Evolutionary conservation across 2,113 vertebrate species (phyloP).

Genomic region (Labeo rohita): DNA sequence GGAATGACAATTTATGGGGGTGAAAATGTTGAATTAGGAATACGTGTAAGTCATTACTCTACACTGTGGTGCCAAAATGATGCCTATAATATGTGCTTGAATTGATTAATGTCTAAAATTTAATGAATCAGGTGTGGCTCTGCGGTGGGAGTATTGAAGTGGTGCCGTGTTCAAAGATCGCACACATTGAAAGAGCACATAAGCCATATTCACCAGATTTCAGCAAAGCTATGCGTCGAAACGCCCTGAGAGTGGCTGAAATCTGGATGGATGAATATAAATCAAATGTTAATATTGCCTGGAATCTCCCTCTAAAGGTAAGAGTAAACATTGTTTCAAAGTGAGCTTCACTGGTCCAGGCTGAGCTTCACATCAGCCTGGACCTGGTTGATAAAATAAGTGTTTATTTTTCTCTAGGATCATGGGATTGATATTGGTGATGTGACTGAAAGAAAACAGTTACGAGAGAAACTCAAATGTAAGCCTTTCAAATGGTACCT

Average conservation of each 20-base stretch:
- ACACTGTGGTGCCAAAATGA: neutral
- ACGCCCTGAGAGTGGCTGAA: conserved; percentile 59
- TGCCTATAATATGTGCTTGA: neutral
- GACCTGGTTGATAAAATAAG: neutral
- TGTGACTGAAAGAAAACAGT: too few relatives aligned
- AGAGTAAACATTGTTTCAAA: neutral
- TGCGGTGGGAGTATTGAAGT: conserved; percentile 83
- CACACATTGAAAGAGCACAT: conserved; percentile 75
- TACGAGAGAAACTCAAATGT: too few relatives aligned
- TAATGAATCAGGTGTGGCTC: conserved; percentile 76
- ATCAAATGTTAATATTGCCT: conserved; percentile 76
- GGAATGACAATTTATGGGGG: too few relatives aligned
- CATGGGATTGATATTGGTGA: conserved; percentile 60
- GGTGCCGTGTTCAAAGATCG: conserved; percentile 79
- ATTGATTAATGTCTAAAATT: neutral
- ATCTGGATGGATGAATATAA: conserved; percentile 84
- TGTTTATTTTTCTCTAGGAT: conserved; percentile 70
- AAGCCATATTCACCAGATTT: conserved; percentile 78
- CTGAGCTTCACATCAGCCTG: too few relatives aligned
- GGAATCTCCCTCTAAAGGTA: conserved; percentile 78
- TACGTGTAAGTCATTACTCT: neutral
- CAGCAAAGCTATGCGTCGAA: conserved; percentile 55
- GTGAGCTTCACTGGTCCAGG: too few relatives aligned
- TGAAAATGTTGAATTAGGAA: too few relatives aligned
- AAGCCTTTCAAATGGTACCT: too few relatives aligned